These are phyloP conservation scores for Porites lobata DNA, from an alignment of 92 coral and sea anemone genomes.

Conservation along the genomic window DNA sequence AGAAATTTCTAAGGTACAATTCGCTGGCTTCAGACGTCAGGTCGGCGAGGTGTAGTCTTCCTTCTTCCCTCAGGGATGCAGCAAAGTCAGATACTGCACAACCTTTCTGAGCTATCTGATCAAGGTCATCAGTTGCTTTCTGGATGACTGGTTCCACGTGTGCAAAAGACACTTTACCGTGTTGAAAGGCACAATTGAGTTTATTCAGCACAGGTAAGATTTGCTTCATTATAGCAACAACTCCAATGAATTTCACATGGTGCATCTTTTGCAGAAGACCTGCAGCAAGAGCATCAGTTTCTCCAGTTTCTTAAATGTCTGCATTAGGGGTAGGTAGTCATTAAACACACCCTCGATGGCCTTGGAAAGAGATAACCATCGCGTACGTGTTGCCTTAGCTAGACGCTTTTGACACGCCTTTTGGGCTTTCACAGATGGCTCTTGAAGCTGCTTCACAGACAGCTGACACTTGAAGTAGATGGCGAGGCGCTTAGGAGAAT, in stretches of 20 bases:
- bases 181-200: slow-evolving; percentile 38
- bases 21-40: slow-evolving; percentile 5
- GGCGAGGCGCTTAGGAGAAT: slow-evolving; percentile 47
- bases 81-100: neutral
- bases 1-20: slow-evolving; percentile 25
- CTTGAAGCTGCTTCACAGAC: slow-evolving; percentile 34
- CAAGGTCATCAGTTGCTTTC: slow-evolving; percentile 40
- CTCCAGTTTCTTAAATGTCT: slow-evolving; percentile 27
- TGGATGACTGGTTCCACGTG: slow-evolving; percentile 33
- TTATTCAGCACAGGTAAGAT: slow-evolving; percentile 32
- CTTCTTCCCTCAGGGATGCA: slow-evolving; percentile 10
- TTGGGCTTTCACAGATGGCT: slow-evolving; percentile 28
- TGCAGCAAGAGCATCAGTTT: slow-evolving; percentile 38
- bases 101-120: slow-evolving; percentile 13
- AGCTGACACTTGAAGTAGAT: slow-evolving; percentile 34
- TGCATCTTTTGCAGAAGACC: slow-evolving; percentile 50
- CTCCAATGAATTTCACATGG: slow-evolving; percentile 35
- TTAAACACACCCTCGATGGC: slow-evolving; percentile 38
- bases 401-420: slow-evolving; percentile 21
- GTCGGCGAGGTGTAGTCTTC: slow-evolving; percentile 30
- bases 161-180: slow-evolving; percentile 37
- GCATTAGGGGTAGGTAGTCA: slow-evolving; percentile 42
- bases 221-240: slow-evolving; percentile 30
- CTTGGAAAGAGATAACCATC: slow-evolving; percentile 19
- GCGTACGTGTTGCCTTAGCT: slow-evolving; percentile 46